Percentiles rank a stretch among this genome's conserved stretches.
phyloP scores from a whole-genome alignment of 2,888 invertebrate species.

The Acanthosepion pharaonis region DNA sequence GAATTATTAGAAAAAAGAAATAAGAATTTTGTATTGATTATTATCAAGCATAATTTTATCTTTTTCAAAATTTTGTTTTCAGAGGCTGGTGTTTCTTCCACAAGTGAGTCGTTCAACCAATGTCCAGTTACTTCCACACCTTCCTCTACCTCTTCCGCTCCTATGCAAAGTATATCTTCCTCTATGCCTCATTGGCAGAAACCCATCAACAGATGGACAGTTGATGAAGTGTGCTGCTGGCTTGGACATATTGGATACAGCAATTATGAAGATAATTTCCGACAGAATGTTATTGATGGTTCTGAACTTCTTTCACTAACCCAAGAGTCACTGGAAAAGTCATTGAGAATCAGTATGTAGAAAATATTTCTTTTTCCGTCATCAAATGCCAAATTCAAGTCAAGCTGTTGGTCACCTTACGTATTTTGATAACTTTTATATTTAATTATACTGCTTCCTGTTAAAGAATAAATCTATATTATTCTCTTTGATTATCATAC shows the following conservation, averaged over 20 bases:
- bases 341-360: constrained; percentile 73
- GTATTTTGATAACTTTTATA: no score
- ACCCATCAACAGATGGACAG: constrained; percentile 76
- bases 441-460: no score
- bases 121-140: neutral
- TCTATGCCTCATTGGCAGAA: neutral
- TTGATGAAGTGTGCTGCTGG: constrained; percentile 80
- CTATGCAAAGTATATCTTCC: neutral
- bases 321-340: constrained; percentile 71
- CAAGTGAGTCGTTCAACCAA: neutral
- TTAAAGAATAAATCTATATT: no score
- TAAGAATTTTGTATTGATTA: no score
- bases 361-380: no score
- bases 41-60: neutral
- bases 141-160: neutral
- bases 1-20: no score
- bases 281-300: constrained; percentile 78
- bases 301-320: constrained; percentile 78
- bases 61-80: neutral
- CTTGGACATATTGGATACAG: constrained; percentile 77
- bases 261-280: constrained; percentile 76
- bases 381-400: neutral
- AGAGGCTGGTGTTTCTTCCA: constrained; percentile 66
- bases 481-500: no score
- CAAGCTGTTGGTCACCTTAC: no score